Percentiles rank a stretch among this genome's conserved stretches.
phyloP scores from a whole-genome alignment of 2,113 vertebrate species.

The Chrysochloris asiatica region DNA sequence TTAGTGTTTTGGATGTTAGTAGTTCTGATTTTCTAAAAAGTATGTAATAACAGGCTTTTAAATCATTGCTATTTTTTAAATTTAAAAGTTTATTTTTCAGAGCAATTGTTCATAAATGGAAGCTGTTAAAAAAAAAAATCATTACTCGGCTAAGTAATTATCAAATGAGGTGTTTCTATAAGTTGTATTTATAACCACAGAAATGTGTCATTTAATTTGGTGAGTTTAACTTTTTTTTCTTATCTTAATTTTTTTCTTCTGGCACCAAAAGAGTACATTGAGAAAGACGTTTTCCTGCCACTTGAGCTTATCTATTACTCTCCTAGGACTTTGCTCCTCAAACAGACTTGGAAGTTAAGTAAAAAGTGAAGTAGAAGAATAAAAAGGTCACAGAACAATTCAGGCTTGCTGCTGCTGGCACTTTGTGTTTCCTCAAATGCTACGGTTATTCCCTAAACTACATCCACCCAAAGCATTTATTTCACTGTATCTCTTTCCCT shows the following conservation, averaged over 20 bases:
- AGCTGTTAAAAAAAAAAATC: neutral
- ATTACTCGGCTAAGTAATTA: neutral
- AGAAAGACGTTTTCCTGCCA: neutral
- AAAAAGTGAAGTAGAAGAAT: neutral
- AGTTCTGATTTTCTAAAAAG: neutral
- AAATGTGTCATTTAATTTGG: neutral
- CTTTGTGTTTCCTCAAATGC: neutral
- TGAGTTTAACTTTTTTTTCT: neutral
- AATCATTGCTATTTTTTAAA: neutral
- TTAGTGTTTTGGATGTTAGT: neutral
- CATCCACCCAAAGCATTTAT: too few relatives aligned
- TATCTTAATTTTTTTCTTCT: slow-evolving; percentile 10
- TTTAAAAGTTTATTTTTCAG: neutral
- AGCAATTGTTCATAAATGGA: neutral
- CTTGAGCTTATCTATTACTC: neutral
- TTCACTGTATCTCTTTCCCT: neutral
- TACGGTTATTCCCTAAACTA: too few relatives aligned
- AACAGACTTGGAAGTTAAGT: neutral
- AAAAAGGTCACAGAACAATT: neutral
- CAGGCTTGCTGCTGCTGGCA: fast-evolving
- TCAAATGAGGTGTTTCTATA: neutral
- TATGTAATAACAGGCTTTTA: neutral
- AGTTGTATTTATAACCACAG: neutral
- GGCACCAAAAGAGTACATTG: neutral
- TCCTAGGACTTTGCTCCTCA: neutral